phyloP scores from a whole-genome alignment of 2,797 vertebrate genomes.

The Cossypha caffra region DNA sequence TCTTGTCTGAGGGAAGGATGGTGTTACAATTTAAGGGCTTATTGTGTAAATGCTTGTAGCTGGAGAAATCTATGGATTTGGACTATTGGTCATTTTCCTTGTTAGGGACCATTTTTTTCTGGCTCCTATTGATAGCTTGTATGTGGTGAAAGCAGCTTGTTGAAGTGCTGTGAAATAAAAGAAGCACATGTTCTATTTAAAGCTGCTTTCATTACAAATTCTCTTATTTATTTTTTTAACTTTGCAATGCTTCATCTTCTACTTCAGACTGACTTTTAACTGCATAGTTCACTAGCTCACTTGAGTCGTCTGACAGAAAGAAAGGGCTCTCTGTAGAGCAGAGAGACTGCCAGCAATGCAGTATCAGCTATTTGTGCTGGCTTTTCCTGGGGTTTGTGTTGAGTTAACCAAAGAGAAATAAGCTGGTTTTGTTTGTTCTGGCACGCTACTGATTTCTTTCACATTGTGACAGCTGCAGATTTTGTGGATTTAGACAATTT shows the following conservation, averaged over 20 bases:
- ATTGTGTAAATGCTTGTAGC: background rate
- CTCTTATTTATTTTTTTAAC: background rate
- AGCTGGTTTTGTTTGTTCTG: background rate
- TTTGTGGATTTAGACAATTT: background rate
- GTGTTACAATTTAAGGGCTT: background rate
- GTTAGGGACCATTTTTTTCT: background rate
- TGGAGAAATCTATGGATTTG: background rate
- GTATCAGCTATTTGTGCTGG: background rate
- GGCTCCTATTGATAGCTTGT: background rate
- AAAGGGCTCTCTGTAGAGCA: background rate
- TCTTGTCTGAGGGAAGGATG: background rate
- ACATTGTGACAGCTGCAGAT: background rate
- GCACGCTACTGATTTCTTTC: background rate
- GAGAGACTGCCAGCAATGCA: background rate
- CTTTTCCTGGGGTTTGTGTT: background rate
- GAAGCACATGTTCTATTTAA: slow-evolving; percentile 31
- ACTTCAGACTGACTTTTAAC: background rate
- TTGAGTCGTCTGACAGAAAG: background rate
- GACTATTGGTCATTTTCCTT: background rate
- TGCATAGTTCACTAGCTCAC: background rate
- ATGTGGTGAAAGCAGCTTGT: background rate
- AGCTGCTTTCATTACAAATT: background rate
- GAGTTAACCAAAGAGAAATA: background rate
- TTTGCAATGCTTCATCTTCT: background rate
- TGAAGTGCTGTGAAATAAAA: background rate